Conservation (phyloP, 2,797 vertebrate genomes). For the Bradypodion pumilum region DNA sequence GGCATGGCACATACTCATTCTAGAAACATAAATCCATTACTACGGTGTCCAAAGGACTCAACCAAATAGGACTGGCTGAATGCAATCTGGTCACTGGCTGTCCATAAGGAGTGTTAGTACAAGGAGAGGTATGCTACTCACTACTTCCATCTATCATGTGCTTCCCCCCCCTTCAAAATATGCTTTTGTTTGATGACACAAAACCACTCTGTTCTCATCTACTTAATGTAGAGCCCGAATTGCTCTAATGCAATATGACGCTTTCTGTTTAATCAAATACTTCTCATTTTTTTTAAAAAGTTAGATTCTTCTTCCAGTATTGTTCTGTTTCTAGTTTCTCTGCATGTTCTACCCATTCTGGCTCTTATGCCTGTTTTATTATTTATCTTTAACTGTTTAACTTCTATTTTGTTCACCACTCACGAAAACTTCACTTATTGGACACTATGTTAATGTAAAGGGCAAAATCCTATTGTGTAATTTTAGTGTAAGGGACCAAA, state of each 20-base stretch:
- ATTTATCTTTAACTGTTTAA: not conserved
- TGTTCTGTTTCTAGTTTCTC: not conserved
- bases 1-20: not conserved
- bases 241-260: not conserved
- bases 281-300: not conserved
- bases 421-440: not conserved
- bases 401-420: not conserved
- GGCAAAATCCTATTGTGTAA: too few species aligned
- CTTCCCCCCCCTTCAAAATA: not conserved
- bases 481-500: too few species aligned
- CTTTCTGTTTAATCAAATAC: not conserved
- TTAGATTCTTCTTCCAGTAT: too few species aligned
- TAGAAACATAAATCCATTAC: not conserved
- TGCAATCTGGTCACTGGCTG: not conserved
- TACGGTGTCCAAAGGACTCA: not conserved
- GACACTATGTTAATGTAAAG: too few species aligned
- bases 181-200: not conserved
- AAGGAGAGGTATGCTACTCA: not conserved
- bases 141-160: not conserved
- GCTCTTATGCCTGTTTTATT: not conserved
- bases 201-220: not conserved
- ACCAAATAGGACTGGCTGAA: not conserved
- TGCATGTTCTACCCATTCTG: not conserved
- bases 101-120: not conserved
- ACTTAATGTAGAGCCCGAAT: too few species aligned